Conservation (phyloP, 2,113 vertebrate genomes). For the Ophthalmolycus amberensis region DNA sequence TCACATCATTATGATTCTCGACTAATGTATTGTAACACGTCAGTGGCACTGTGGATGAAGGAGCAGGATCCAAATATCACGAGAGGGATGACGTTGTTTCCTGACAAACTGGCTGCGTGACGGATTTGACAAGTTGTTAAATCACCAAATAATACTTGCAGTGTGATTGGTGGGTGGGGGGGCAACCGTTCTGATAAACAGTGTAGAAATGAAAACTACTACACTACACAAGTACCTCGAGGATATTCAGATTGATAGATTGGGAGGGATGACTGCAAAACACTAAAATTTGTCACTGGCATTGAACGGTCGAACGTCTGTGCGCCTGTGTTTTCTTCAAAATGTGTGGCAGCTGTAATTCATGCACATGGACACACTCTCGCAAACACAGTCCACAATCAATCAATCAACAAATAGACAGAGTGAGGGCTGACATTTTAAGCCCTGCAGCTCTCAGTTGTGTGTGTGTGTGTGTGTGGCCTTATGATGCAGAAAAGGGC, state of each 20-base stretch:
- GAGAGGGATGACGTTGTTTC: background rate
- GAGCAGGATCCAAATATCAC: constrained; percentile 34
- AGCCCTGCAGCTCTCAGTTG: constrained; percentile 53
- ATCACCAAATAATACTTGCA: constrained; percentile 6
- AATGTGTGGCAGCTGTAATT: constrained; percentile 35
- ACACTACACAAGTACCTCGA: background rate
- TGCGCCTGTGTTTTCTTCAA: constrained; percentile 7
- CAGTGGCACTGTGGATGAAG: constrained; percentile 2
- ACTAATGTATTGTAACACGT: constrained; percentile 29
- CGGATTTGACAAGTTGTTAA: constrained; percentile 24
- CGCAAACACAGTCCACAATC: constrained; percentile 36
- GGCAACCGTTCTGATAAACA: background rate
- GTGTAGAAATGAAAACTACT: background rate
- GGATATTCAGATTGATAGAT: background rate
- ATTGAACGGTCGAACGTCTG: background rate
- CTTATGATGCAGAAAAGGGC: background rate
- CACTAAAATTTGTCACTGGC: background rate
- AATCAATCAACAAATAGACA: constrained; percentile 72
- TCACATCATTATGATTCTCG: constrained; percentile 23
- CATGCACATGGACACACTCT: background rate
- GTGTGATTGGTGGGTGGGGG: background rate
- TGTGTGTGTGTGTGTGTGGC: constrained; percentile 16
- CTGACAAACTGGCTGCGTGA: background rate
- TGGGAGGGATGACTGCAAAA: background rate
- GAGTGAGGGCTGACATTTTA: constrained; percentile 73